These are phyloP conservation scores for Dermochelys coriacea DNA, from an alignment of 2,797 vertebrate species.

Conservation along the genomic window DNA sequence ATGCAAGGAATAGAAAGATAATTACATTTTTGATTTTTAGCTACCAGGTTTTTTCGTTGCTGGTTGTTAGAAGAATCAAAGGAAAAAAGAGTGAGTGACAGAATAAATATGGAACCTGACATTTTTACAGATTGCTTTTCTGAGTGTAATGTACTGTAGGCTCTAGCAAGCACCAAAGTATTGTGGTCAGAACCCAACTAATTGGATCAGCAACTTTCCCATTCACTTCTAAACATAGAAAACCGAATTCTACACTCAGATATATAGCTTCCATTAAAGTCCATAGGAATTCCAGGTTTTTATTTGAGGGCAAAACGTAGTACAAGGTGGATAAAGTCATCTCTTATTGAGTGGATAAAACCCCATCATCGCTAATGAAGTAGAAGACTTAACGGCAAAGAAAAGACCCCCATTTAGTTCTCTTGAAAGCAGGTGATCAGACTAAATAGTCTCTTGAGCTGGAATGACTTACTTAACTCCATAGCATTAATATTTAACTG, in stretches of 20 bases:
- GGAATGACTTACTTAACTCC: constrained; percentile 3
- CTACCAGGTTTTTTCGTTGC: neutral
- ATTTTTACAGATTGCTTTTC: neutral
- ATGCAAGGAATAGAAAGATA: neutral
- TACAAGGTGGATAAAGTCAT: neutral
- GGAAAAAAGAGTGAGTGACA: neutral
- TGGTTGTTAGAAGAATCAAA: neutral
- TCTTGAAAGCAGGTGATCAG: constrained; percentile 48
- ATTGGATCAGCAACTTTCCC: neutral
- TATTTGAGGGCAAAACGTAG: neutral
- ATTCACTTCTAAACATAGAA: neutral
- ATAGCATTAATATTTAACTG: constrained; percentile 47
- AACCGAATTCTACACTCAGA: neutral
- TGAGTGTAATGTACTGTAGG: neutral
- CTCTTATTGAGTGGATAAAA: neutral
- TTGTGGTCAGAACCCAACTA: neutral
- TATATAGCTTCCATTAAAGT: neutral
- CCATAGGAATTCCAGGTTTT: neutral
- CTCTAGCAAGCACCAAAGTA: neutral
- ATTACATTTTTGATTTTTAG: neutral
- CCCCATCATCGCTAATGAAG: neutral
- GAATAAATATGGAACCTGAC: neutral
- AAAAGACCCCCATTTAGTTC: neutral
- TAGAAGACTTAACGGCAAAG: neutral
- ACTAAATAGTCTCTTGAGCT: constrained; percentile 15